phyloP scores from a whole-genome alignment of 2,797 vertebrate genomes.

The Siniperca scherzeri region DNA sequence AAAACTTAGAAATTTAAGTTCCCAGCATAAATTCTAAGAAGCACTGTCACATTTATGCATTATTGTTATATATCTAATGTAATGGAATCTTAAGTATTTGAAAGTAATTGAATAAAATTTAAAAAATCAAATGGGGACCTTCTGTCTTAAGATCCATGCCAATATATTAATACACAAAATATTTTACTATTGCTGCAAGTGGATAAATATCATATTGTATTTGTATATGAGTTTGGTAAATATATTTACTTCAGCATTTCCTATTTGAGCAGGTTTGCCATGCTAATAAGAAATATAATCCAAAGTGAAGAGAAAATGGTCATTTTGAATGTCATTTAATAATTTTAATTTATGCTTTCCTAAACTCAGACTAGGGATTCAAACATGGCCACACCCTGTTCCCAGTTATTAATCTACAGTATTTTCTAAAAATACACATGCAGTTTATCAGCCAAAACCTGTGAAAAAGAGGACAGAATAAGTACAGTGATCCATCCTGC shows the following conservation, averaged over 20 bases:
- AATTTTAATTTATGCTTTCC: background rate
- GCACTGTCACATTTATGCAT: background rate
- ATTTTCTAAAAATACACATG: no score
- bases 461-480: background rate
- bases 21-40: background rate
- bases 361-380: background rate
- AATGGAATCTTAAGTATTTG: background rate
- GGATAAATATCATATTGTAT: background rate
- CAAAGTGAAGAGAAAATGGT: background rate
- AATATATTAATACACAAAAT: background rate
- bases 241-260: background rate
- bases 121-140: no score
- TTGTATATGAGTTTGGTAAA: background rate
- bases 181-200: background rate
- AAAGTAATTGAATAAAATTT: background rate
- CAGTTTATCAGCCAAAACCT: background rate
- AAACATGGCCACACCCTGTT: background rate
- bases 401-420: no score
- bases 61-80: background rate
- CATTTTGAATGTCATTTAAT: background rate
- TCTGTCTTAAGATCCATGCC: background rate
- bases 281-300: no score
- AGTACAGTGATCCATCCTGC: background rate
- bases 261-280: background rate
- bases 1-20: background rate